Evolutionary conservation across 2,797 vertebrate species (phyloP).

Genomic region (Pseudochirops cupreus): DNA sequence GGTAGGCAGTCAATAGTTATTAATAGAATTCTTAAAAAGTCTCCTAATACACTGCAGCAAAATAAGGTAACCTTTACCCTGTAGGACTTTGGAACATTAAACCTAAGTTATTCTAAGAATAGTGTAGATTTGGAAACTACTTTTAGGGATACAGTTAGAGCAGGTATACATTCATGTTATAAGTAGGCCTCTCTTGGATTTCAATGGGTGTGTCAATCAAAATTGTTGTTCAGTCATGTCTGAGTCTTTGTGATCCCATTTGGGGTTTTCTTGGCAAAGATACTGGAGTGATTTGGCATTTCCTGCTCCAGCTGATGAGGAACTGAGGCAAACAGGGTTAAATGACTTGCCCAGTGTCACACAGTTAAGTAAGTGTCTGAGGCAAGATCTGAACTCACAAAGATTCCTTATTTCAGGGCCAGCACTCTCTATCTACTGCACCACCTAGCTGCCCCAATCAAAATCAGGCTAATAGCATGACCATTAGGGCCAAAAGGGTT

Average conservation of each 20-base stretch:
- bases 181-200: conserved; percentile 1
- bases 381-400: neutral
- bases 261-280: neutral
- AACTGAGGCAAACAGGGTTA: neutral
- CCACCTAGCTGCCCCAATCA: neutral
- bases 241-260: neutral
- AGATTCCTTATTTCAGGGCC: neutral
- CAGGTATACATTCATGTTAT: neutral
- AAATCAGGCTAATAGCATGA: neutral
- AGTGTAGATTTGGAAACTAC: neutral
- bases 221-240: neutral
- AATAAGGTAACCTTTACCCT: neutral
- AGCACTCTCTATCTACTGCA: neutral
- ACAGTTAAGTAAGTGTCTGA: neutral
- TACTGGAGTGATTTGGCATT: neutral
- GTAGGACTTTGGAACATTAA: neutral
- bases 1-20: neutral
- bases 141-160: neutral
- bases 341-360: neutral
- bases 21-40: neutral
- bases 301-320: neutral
- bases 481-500: neutral
- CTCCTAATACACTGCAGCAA: neutral
- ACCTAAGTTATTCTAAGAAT: neutral
- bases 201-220: neutral